Percentiles rank a stretch among this genome's conserved stretches.
Conservation (phyloP, 2,888 invertebrate genomes). For the Pristionchus arcanus region DNA sequence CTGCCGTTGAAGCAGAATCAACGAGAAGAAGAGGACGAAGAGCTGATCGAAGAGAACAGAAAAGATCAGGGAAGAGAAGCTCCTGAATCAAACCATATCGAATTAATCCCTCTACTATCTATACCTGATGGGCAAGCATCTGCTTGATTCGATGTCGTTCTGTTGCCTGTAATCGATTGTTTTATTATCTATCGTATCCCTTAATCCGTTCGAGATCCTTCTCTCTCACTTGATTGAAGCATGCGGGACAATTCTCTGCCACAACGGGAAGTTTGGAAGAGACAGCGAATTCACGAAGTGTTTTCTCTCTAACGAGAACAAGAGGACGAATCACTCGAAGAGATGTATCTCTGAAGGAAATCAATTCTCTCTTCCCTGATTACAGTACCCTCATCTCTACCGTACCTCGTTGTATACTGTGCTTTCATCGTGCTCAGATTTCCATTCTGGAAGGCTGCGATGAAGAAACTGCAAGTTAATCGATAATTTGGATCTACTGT, state of each 20-base stretch:
- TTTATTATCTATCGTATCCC: not conserved
- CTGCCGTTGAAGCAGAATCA: slow-evolving; percentile 67
- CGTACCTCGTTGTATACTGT: slow-evolving; percentile 87
- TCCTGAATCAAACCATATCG: slow-evolving; percentile 59
- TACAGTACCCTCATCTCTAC: not conserved
- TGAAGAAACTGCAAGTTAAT: slow-evolving; percentile 84
- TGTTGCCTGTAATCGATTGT: slow-evolving; percentile 59
- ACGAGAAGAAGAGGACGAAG: slow-evolving; percentile 61
- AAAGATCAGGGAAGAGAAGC: slow-evolving; percentile 69
- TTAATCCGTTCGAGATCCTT: not conserved
- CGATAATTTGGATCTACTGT: slow-evolving; percentile 56
- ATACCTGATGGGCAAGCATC: slow-evolving; percentile 54
- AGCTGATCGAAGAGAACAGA: slow-evolving; percentile 68
- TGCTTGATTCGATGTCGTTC: slow-evolving; percentile 69
- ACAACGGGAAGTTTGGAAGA: slow-evolving; percentile 86
- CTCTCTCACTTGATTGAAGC: slow-evolving; percentile 75
- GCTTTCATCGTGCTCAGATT: slow-evolving; percentile 87
- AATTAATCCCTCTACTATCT: not conserved
- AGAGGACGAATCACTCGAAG: slow-evolving; percentile 91
- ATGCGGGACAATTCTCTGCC: slow-evolving; percentile 84
- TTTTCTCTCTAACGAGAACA: slow-evolving; percentile 89
- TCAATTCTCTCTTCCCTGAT: not conserved
- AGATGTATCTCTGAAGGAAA: slow-evolving; percentile 86
- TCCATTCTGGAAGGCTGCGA: slow-evolving; percentile 90
- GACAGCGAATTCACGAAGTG: slow-evolving; percentile 87